Percentiles rank a stretch among this genome's conserved stretches.
Evolutionary conservation across 2,888 invertebrate species (phyloP).

Genomic region (Anorthoa munda): DNA sequence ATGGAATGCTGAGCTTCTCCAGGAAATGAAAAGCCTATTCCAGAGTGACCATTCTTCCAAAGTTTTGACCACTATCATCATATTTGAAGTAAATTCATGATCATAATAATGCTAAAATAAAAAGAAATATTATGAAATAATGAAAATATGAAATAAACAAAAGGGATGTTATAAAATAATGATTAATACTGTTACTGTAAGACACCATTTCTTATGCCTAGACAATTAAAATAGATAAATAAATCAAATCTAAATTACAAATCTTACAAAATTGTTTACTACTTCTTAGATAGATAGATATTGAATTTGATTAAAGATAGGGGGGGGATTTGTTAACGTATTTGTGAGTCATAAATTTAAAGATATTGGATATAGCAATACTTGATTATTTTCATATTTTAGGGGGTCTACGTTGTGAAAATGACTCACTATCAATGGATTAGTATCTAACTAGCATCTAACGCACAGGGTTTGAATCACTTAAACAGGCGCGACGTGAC

Average conservation of each 20-base stretch:
- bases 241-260: not conserved
- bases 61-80: not conserved
- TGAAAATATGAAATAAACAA: not conserved
- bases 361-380: too few species aligned
- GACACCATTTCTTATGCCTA: not conserved
- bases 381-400: too few species aligned
- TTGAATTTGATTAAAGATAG: too few species aligned
- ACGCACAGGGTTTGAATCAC: too few species aligned
- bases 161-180: not conserved
- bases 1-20: not conserved
- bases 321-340: too few species aligned
- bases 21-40: not conserved
- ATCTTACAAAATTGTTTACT: too few species aligned
- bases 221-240: not conserved
- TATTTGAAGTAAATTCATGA: conserved; percentile 3
- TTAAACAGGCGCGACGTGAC: too few species aligned
- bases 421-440: not conserved
- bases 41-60: not conserved
- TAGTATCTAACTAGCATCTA: too few species aligned
- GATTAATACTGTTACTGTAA: not conserved
- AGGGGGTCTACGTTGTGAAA: not conserved
- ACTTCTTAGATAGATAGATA: too few species aligned
- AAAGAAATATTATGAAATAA: not conserved
- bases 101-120: not conserved
- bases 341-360: too few species aligned